These are phyloP conservation scores for Prochilodus magdalenae DNA, from an alignment of 2,113 vertebrate genomes.

Conservation along the genomic window DNA sequence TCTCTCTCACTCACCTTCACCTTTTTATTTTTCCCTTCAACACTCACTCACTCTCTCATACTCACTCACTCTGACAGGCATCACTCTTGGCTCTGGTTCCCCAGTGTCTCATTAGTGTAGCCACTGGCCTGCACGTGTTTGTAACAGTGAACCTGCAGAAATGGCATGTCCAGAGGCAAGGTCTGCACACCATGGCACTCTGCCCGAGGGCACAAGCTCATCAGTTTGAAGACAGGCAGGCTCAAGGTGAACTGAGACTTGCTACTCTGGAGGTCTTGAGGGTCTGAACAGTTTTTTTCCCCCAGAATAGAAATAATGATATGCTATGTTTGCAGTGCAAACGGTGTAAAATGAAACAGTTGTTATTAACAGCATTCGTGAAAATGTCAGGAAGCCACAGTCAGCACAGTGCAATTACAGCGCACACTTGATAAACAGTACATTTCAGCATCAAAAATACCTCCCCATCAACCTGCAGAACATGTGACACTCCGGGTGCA, in stretches of 20 bases:
- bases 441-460: neutral
- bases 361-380: neutral
- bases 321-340: slow-evolving; percentile 33
- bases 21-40: slow-evolving; percentile 33
- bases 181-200: slow-evolving; percentile 51
- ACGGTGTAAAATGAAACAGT: slow-evolving; percentile 8
- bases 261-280: neutral
- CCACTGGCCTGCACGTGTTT: slow-evolving; percentile 57
- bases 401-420: slow-evolving; percentile 15
- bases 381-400: slow-evolving; percentile 1
- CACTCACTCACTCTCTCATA: slow-evolving; percentile 1
- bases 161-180: slow-evolving; percentile 61
- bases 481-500: neutral
- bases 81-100: slow-evolving; percentile 52
- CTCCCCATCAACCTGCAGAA: slow-evolving; percentile 11
- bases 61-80: slow-evolving; percentile 2
- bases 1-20: slow-evolving; percentile 6
- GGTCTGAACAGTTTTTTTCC: neutral
- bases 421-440: slow-evolving; percentile 16
- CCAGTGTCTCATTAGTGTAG: slow-evolving; percentile 70
- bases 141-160: slow-evolving; percentile 53
- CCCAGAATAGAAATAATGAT: slow-evolving; percentile 9
- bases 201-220: slow-evolving; percentile 52
- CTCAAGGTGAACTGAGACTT: slow-evolving; percentile 36
- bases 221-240: neutral